A percentile compares a stretch with the other conserved stretches of the same genome.
Conservation (phyloP, 2,797 vertebrate species). For the Molossus alvarezi region DNA sequence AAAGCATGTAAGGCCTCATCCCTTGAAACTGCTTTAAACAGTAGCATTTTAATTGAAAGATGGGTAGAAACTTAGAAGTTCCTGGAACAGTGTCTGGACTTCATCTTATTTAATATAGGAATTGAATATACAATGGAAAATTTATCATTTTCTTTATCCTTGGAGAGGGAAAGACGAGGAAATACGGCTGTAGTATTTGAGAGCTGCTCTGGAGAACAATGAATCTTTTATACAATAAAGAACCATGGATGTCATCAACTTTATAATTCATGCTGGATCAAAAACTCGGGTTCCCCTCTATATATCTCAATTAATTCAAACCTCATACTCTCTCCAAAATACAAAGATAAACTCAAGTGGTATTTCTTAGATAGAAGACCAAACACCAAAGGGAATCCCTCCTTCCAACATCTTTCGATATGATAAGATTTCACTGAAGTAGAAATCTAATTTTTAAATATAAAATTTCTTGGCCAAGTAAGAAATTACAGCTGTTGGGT, state of each 20-base stretch:
- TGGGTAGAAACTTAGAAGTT: background rate
- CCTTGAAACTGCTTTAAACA: slow-evolving; percentile 44
- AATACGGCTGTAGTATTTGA: background rate
- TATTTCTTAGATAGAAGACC: slow-evolving; percentile 68
- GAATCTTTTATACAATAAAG: background rate
- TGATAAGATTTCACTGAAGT: slow-evolving; percentile 56
- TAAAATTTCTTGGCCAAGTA: slow-evolving; percentile 47
- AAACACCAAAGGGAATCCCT: slow-evolving; percentile 78
- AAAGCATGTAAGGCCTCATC: background rate
- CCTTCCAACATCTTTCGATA: background rate
- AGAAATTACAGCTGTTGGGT: slow-evolving; percentile 37
- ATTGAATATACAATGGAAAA: too few relatives aligned
- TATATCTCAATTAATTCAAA: slow-evolving; percentile 42
- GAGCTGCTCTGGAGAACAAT: background rate
- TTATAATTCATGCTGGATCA: slow-evolving; percentile 23
- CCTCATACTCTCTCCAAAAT: slow-evolving; percentile 44
- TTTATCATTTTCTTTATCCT: too few relatives aligned
- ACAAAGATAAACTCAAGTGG: slow-evolving; percentile 53
- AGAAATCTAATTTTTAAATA: slow-evolving; percentile 36
- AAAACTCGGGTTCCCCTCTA: background rate
- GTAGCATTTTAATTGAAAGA: background rate
- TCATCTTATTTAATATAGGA: too few relatives aligned
- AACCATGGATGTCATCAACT: slow-evolving; percentile 22
- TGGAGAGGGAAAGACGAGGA: background rate
- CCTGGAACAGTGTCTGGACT: background rate